Percentiles rank a stretch among this genome's conserved stretches.
Evolutionary conservation across 2,113 vertebrate genomes (phyloP).

Genomic region (Macrotus californicus): DNA sequence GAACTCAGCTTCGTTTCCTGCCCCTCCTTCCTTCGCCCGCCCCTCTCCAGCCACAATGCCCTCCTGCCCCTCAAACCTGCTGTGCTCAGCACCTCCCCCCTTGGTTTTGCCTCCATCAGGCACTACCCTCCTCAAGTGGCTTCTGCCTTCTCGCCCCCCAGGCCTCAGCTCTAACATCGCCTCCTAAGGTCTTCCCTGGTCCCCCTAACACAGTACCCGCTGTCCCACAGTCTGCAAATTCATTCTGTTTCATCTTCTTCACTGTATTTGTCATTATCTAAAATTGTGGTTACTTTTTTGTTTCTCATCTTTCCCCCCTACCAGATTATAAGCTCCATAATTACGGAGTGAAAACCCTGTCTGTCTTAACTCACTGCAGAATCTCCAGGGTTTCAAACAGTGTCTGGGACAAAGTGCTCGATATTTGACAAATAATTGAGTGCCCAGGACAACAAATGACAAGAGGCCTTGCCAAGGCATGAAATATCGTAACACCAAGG

Average conservation of each 20-base stretch:
- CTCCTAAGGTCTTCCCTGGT: not conserved
- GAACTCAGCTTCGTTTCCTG: no score
- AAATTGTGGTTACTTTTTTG: not conserved
- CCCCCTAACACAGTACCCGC: no score
- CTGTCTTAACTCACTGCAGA: not conserved
- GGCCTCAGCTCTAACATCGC: not conserved
- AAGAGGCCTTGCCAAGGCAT: not conserved
- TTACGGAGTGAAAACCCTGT: not conserved
- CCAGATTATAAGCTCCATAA: not conserved
- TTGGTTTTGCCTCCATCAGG: not conserved
- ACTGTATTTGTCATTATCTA: not conserved
- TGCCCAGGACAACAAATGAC: not conserved
- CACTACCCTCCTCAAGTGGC: not conserved
- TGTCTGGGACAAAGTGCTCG: not conserved
- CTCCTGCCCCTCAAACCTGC: fast-evolving
- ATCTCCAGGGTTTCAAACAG: not conserved
- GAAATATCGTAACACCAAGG: not conserved
- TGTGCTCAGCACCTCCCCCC: not conserved
- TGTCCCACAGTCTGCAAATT: not conserved
- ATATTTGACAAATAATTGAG: not conserved
- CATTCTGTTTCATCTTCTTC: not conserved
- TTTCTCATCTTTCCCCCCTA: not conserved
- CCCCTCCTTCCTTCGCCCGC: not conserved
- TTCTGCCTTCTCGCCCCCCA: not conserved
- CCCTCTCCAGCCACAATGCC: not conserved